These are phyloP conservation scores for Ovis canadensis DNA, from an alignment of 2,113 vertebrate species.

Conservation along the genomic window DNA sequence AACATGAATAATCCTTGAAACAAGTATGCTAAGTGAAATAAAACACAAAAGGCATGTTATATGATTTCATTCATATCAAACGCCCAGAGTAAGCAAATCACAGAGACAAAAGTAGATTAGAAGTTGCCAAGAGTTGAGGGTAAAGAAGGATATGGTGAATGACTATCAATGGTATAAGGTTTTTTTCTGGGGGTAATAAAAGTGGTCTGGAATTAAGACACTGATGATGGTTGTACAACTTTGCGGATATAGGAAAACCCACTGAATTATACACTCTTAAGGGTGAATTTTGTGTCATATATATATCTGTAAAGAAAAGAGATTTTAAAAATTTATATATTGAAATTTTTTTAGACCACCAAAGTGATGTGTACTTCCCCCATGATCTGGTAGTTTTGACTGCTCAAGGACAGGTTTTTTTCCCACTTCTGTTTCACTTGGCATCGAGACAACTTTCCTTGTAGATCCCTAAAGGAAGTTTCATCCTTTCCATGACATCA, in stretches of 20 bases:
- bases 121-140: neutral
- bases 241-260: neutral
- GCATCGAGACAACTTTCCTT: neutral
- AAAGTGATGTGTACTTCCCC: neutral
- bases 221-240: neutral
- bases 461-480: neutral
- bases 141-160: neutral
- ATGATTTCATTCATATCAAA: neutral
- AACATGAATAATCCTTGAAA: neutral
- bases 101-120: neutral
- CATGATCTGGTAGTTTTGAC: neutral
- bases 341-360: neutral
- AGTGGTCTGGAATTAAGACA: neutral
- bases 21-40: neutral
- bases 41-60: neutral
- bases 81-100: slow-evolving; percentile 1
- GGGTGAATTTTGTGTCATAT: neutral
- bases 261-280: neutral
- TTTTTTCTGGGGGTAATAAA: neutral
- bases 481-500: neutral
- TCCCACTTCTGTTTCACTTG: neutral
- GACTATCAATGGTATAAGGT: neutral
- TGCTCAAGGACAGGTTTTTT: neutral
- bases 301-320: neutral
- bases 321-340: neutral